Percentiles rank a stretch among this genome's conserved stretches.
phyloP scores from a whole-genome alignment of 2,888 invertebrate species.

The Monoplex corrugatus region DNA sequence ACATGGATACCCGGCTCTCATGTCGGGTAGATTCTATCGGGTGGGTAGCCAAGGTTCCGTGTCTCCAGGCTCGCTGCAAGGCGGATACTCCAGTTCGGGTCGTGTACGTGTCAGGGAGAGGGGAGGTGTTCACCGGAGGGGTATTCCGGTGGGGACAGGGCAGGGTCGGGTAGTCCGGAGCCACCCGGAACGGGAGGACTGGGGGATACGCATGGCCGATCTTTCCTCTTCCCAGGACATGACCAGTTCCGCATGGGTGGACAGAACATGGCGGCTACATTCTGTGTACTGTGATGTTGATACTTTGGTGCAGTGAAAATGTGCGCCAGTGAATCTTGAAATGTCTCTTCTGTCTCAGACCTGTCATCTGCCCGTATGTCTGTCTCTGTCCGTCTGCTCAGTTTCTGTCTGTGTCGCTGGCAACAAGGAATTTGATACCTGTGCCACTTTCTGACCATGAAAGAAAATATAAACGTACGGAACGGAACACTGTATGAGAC shows the following conservation, averaged over 20 bases:
- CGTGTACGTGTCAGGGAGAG: neutral
- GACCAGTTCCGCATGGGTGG: constrained; percentile 24
- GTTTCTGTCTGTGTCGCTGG: no score
- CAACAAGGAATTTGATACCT: no score
- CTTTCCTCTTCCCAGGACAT: constrained; percentile 25
- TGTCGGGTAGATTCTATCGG: constrained; percentile 10
- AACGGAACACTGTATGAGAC: no score
- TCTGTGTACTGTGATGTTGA: constrained; percentile 16
- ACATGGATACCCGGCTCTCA: neutral
- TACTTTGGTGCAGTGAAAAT: neutral
- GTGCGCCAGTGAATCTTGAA: no score
- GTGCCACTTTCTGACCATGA: no score
- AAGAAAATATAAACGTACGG: no score
- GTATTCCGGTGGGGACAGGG: neutral
- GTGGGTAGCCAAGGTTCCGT: constrained; percentile 26
- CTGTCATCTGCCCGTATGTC: no score
- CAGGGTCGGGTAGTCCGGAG: constrained; percentile 5
- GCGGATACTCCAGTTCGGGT: constrained; percentile 30
- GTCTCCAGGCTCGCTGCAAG: constrained; percentile 26
- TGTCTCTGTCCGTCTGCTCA: no score
- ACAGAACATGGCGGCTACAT: constrained; percentile 12
- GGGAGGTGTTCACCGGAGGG: constrained; percentile 29
- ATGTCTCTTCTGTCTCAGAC: no score
- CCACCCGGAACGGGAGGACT: neutral
- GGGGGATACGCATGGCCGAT: neutral